Evolutionary conservation across 2,113 vertebrate genomes (phyloP), one percentile per base, ranked within the genome.

Genomic region (Baryphthengus martii): DNA sequence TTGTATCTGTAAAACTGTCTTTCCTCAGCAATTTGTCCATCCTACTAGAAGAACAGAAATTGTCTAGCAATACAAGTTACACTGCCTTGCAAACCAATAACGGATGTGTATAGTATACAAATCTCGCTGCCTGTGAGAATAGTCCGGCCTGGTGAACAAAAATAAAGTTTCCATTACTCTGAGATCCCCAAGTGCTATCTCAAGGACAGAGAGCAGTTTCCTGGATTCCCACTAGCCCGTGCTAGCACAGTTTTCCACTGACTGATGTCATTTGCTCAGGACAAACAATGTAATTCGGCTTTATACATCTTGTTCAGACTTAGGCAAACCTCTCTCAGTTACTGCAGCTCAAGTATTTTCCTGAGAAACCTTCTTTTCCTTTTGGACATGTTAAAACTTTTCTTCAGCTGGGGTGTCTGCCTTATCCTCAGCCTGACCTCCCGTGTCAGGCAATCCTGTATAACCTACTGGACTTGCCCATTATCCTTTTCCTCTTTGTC

Each of bases 151-250:
- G 26, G 12, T 42, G 67, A 90, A 47, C 35, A 82, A 66, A 83
- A 83, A 68, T 76, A 56, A 92, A 61, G 12, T 79, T 88, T 40
- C 67, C 72, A 31, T 74, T 81, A 42, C 78, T 85, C 70, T 63
- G 78, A 88, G 66, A 42, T 93, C 35, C 47, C 61, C 61, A 78
- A n/a, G 42, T 80, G 70, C 56, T 42, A 42, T 42, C 47, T 63
- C 82, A 91, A 75, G 82, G 61, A 63, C 82, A 50, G 20, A 17
- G 47, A 63, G 6, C 33, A 68, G 11, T 83, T 85, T 62, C n/a
- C 39, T 3, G 0, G 42, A 55, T 70, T 76, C n/a, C 47, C 0
- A 0, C 15, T 42, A 78, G 37, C 17, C 52, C 47, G 79, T 0
- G 0, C 20, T 85, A 33, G 5, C 1, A 7, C 39, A 55, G 42